Evolutionary conservation across 2,113 vertebrate species (phyloP).

Genomic region (Ia io): DNA sequence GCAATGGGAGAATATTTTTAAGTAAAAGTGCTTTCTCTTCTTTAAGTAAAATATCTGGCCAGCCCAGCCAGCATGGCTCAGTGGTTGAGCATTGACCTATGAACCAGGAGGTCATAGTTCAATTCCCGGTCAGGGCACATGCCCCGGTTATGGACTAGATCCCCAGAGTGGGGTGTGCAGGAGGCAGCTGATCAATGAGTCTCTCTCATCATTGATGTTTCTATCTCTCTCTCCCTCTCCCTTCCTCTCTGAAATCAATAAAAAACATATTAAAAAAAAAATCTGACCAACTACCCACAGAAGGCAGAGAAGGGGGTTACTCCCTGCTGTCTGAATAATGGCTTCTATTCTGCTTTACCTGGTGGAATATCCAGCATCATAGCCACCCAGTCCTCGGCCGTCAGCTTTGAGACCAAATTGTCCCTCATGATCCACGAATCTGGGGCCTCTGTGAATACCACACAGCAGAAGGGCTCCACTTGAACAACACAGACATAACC

Average conservation of each 20-base stretch:
- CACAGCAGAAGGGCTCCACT: conserved; percentile 58
- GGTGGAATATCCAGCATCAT: conserved; percentile 47
- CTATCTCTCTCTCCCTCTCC: too few species aligned
- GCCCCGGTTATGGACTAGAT: too few species aligned
- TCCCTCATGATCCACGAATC: conserved; percentile 65
- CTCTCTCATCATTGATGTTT: too few species aligned
- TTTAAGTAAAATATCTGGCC: not conserved
- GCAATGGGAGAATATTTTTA: not conserved
- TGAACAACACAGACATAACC: conserved; percentile 12
- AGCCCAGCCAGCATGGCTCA: too few species aligned
- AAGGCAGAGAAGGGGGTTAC: not conserved
- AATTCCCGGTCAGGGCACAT: too few species aligned
- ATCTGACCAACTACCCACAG: not conserved
- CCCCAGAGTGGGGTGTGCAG: too few species aligned
- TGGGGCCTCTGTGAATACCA: conserved; percentile 36
- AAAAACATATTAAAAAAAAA: too few species aligned
- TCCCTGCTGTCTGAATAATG: not conserved
- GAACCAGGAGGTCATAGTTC: too few species aligned
- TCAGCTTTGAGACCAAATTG: not conserved
- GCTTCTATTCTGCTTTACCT: conserved; percentile 39
- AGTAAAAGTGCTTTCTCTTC: not conserved
- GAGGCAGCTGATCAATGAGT: too few species aligned
- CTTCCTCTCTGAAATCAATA: too few species aligned
- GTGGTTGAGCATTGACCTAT: too few species aligned
- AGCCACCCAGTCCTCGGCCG: not conserved